phyloP scores from a whole-genome alignment of 1,140 invertebrate species.

The Hycleus phaleratus region DNA sequence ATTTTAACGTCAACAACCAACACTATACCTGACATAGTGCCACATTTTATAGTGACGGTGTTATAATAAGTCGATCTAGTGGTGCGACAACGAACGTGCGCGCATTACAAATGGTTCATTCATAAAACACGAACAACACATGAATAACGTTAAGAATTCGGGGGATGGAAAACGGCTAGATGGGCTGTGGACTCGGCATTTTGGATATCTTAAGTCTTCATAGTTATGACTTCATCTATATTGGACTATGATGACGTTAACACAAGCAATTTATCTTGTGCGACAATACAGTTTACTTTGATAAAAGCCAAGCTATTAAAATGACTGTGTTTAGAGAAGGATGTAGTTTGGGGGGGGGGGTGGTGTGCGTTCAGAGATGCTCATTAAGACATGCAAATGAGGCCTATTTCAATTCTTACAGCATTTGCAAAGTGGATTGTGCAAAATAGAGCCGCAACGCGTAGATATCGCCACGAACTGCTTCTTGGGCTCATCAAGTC shows the following conservation, averaged over 20 bases:
- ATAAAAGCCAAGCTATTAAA: constrained; percentile 32
- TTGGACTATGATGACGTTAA: constrained; percentile 4
- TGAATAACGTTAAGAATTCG: constrained; percentile 31
- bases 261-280: constrained; percentile 19
- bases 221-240: background rate
- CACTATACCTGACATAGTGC: constrained; percentile 22
- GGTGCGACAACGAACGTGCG: constrained; percentile 38
- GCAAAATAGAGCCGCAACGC: constrained; percentile 9
- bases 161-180: no score
- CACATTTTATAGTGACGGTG: constrained; percentile 23
- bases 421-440: constrained; percentile 32
- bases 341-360: constrained; percentile 15
- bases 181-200: no score
- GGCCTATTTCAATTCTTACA: constrained; percentile 34
- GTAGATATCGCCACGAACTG: constrained; percentile 11
- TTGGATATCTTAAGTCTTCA: no score
- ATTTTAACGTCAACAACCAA: background rate
- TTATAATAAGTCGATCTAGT: constrained; percentile 30
- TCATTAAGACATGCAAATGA: constrained; percentile 39
- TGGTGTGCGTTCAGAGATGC: constrained; percentile 29
- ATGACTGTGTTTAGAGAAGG: constrained; percentile 21
- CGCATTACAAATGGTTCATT: constrained; percentile 40
- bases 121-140: constrained; percentile 43
- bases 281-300: constrained; percentile 23
- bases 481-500: constrained; percentile 11